Base-by-base conservation (phyloP, 2,797 vertebrate genomes). In the Syngnathus acus region DNA sequence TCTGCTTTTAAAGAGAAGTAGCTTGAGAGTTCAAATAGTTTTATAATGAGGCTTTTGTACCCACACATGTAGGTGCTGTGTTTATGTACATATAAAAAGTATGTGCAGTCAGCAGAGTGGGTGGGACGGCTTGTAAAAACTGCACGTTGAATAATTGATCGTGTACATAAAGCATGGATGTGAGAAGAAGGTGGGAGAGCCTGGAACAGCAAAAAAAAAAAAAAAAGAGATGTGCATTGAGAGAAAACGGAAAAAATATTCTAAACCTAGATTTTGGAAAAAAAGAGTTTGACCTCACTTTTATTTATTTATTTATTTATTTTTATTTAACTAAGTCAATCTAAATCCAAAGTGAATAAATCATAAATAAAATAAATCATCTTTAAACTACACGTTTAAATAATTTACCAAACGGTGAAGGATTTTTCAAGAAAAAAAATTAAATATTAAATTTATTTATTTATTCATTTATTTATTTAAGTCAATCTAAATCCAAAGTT, bases 131-230 rank as follows among this genome's bases (percentile, higher is more conserved):
- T 73, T 72, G 69, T 68, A 76, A 79, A 85, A 85, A 76, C 65
- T 55, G 68, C 68, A 71, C 73, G 67, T 68, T 89, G 76, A 89
- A 90, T 89, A 86, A 89, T 85, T 85, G 78, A 87, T 85, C 69
- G 57, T 73, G 72, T 82, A 80, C 79, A 77, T 80, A 82, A 83
- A 84, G 82, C 68, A 74, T 77, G 79, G 71, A 73, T 62, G 66
- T 65, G 71, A 66, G 70, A 54, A 67, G 68, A 73, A 54, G 21
- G 64, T 47, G 26, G 53, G 51, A 62, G 14, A 55, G 50, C 19
- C 32, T 32, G 32, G 4, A 32, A 32, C 32, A 32, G 32, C 32
- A 32, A 32, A 32, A 32, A 32, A 32, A 26, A 26, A 50, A n/a
- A n/a, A 51, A 23, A 45, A 67, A 66, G 38, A 21, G 51, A 67